phyloP scores from a whole-genome alignment of 2,113 vertebrate genomes.

The Sciurus niger region DNA sequence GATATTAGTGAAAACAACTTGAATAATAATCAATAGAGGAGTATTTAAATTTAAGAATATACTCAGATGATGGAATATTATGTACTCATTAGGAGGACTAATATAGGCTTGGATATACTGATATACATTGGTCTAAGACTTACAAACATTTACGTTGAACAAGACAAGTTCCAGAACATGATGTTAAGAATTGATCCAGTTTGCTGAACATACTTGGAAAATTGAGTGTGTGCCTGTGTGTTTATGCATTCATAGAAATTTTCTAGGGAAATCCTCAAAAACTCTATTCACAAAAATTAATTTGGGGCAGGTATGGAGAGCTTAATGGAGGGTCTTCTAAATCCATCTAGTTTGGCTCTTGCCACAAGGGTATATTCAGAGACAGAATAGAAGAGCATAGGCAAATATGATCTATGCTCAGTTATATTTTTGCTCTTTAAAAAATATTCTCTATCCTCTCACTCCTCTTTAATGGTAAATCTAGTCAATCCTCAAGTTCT shows the following conservation, averaged over 20 bases:
- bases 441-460: not conserved
- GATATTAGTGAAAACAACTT: not conserved
- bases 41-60: slow-evolving; percentile 7
- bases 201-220: not conserved
- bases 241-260: not conserved
- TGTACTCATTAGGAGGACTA: not conserved
- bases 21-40: not conserved
- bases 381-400: not conserved
- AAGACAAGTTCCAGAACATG: not conserved
- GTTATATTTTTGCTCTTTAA: not conserved
- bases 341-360: not conserved
- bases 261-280: not conserved
- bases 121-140: not conserved
- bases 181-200: not conserved
- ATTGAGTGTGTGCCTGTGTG: not conserved
- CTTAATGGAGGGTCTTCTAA: not conserved
- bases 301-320: not conserved
- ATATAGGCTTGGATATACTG: not conserved
- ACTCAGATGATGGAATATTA: not conserved
- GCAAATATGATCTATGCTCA: not conserved
- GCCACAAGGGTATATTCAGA: not conserved
- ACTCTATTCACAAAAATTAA: not conserved
- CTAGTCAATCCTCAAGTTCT: not conserved
- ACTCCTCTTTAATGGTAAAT: too few relatives aligned
- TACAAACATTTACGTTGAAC: not conserved